A percentile compares a stretch with the other conserved stretches of the same genome.
Evolutionary conservation across 2,797 vertebrate species (phyloP).

Genomic region (Holocentrus rufus): DNA sequence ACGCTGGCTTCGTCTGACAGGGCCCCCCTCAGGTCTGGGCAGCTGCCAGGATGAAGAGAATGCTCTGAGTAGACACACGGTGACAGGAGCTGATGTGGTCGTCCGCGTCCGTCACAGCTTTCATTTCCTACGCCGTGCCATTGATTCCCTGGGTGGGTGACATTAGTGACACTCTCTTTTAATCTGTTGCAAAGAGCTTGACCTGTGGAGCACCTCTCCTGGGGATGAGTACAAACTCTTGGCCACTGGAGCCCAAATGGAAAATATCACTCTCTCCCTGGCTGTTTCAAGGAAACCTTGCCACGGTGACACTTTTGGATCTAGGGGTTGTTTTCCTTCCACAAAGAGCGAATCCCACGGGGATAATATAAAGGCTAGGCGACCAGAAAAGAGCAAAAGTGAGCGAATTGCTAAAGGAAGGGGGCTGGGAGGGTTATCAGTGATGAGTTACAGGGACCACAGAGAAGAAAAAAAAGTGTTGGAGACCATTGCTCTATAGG

Average conservation of each 20-base stretch:
- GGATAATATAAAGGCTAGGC: conserved; percentile 17
- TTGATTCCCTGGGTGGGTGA: conserved; percentile 72
- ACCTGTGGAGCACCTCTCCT: conserved; percentile 62
- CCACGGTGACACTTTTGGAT: conserved; percentile 47
- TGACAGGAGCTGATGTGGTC: conserved; percentile 77
- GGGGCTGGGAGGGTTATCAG: conserved; percentile 14
- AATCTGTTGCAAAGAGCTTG: conserved; percentile 76
- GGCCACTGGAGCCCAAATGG: conserved; percentile 53
- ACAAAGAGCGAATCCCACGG: conserved; percentile 32
- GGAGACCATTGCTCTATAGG: conserved; percentile 13
- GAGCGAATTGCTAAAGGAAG: conserved; percentile 45
- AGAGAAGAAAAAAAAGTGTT: conserved; percentile 1
- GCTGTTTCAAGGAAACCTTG: conserved; percentile 33
- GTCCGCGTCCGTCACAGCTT: conserved; percentile 72
- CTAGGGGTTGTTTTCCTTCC: conserved; percentile 56
- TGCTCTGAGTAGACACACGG: conserved; percentile 51
- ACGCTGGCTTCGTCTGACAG: conserved; percentile 58
- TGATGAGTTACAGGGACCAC: conserved; percentile 40
- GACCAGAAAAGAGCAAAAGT: conserved; percentile 28
- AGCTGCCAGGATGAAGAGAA: conserved; percentile 71
- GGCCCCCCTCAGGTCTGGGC: conserved; percentile 57
- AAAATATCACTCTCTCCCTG: conserved; percentile 58
- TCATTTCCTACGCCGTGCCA: conserved; percentile 73
- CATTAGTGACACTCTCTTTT: conserved; percentile 75
- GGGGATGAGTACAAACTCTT: conserved; percentile 67